A percentile compares a stretch with the other conserved stretches of the same genome.
phyloP scores from a whole-genome alignment of 2,888 invertebrate species.

The Lumbricus terrestris region DNA sequence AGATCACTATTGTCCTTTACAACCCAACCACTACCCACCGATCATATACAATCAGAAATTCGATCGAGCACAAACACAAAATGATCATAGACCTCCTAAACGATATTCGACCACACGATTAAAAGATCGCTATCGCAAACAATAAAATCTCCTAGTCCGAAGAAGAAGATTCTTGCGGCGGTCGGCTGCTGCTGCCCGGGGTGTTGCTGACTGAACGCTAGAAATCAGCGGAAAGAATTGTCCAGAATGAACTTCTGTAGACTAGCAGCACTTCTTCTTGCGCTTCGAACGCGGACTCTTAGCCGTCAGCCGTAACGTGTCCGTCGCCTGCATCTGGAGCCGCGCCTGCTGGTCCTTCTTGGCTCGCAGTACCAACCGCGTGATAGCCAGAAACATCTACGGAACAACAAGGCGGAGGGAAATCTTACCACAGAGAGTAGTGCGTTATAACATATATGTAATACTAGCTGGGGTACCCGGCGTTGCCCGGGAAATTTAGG shows the following conservation, averaged over 20 bases:
- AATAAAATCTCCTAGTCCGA: background rate
- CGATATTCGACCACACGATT: background rate
- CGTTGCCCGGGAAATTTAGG: too few species aligned
- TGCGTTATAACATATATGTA: too few species aligned
- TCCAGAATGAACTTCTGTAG: too few species aligned
- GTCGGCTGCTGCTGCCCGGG: background rate
- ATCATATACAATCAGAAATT: background rate
- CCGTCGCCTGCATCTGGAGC: conserved; percentile 32
- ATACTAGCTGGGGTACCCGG: too few species aligned
- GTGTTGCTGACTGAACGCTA: background rate
- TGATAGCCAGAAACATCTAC: conserved; percentile 40
- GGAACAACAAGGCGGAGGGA: conserved; percentile 9
- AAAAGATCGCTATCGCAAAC: background rate
- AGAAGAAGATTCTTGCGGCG: background rate
- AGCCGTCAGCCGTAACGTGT: conserved; percentile 32
- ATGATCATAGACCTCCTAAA: background rate
- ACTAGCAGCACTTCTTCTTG: conserved; percentile 28
- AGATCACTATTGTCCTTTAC: background rate
- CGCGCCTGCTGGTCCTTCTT: conserved; percentile 39
- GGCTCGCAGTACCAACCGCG: conserved; percentile 32
- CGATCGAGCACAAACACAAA: background rate
- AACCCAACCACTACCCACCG: background rate
- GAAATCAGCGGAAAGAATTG: background rate
- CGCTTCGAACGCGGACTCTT: conserved; percentile 23
- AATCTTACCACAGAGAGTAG: background rate